Base-by-base conservation (phyloP, 2,113 vertebrate species). In the Tragelaphus scriptus region DNA sequence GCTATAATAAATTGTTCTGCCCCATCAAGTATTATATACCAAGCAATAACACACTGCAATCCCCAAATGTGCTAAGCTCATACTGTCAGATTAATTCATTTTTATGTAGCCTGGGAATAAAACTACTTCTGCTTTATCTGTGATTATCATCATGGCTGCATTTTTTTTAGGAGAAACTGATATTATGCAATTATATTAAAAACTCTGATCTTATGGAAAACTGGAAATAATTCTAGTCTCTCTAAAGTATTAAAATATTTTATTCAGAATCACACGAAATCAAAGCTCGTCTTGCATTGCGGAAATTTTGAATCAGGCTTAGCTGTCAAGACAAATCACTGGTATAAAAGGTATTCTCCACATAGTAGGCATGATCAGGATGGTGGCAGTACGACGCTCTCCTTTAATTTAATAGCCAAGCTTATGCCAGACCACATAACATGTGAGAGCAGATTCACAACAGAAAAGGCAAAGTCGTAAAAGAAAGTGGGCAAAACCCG, bases 1-100 rank as follows among this genome's bases (percentile, higher is more conserved):
- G 91, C 85, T 56, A 61, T 44, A 95, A 59, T 82, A 91, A 95
- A 65, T 26, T 81, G 58, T 81, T 92, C 75, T 92, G 88, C 15
- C 8, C 89, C 51, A 87, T 84, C 68, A 92, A 95, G 58, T 90
- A 55, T 80, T 93, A 90, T 61, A 91, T 44, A 84, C 51, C 44
- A 95, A 58, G 32, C 8, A 16, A 63, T 90, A 97, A 49, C 58
- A 84, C 16, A 81, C 21, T 56, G 30, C 80, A 93, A 36, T 11
- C 19, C 28, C 11, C 59, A 96, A 84, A 87, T 89, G 49, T 95
- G 65, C 47, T 88, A 79, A 71, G 92, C 21, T 80, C 58, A 87
- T 25, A 53, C 25, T 87, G 80, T 97, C 90, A 92, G 88, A 51
- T 80, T 95, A 93, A 97, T 94, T 92, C 89, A 81, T 90, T 85